phyloP scores from a whole-genome alignment of 2,113 vertebrate species.

The Paradoxurus hermaphroditus region DNA sequence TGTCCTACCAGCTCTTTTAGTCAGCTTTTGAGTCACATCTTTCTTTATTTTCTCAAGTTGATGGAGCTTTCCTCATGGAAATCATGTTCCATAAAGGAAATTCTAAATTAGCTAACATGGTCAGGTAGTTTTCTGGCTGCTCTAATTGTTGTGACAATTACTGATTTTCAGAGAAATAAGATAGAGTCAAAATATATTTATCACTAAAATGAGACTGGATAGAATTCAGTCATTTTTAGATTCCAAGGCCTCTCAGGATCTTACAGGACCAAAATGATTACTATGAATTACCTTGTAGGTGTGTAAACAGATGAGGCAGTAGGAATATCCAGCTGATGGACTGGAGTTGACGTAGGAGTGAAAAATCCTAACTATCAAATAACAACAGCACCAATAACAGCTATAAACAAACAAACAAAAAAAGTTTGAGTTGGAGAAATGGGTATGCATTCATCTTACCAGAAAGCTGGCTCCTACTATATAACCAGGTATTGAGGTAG shows the following conservation, averaged over 20 bases:
- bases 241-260: not conserved
- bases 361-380: not conserved
- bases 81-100: constrained; percentile 26
- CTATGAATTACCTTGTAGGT: not conserved
- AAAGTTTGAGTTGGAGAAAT: not conserved
- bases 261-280: not conserved
- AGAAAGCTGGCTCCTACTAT: not conserved
- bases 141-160: constrained; percentile 37
- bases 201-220: not conserved
- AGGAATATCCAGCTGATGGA: not conserved
- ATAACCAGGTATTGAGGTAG: not conserved
- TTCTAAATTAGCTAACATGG: constrained; percentile 28
- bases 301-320: not conserved
- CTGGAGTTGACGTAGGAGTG: not conserved
- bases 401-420: not conserved
- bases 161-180: constrained; percentile 35
- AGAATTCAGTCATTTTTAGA: not conserved
- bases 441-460: not conserved
- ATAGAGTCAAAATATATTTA: constrained; percentile 19
- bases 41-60: constrained; percentile 65
- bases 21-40: constrained; percentile 67
- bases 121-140: constrained; percentile 26
- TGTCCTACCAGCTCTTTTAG: constrained; percentile 37
- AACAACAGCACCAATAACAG: not conserved
- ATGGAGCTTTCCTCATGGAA: constrained; percentile 24